phyloP scores from a whole-genome alignment of 2,113 vertebrate genomes.

The Burhinus oedicnemus region DNA sequence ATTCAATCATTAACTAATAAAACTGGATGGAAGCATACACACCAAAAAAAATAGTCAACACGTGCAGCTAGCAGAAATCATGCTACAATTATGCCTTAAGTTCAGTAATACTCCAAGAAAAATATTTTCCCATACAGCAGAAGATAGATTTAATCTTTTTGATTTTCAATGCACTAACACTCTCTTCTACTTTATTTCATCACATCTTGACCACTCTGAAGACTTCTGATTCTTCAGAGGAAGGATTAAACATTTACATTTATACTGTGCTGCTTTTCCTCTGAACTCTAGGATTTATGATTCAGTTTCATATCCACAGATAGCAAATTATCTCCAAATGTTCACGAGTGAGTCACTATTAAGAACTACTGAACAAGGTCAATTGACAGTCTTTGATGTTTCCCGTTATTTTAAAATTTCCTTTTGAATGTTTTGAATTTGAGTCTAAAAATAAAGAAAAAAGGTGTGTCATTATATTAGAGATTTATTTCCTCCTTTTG shows the following conservation, averaged over 20 bases:
- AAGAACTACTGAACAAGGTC: conserved; percentile 71
- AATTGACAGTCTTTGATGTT: conserved; percentile 67
- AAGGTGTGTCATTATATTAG: conserved; percentile 63
- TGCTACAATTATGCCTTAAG: background rate
- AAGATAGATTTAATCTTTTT: conserved; percentile 4
- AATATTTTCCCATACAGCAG: background rate
- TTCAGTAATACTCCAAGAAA: background rate
- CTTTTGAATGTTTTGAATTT: conserved; percentile 67
- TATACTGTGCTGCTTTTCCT: conserved; percentile 60
- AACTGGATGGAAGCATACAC: background rate
- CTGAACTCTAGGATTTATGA: conserved; percentile 72
- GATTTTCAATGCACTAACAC: background rate
- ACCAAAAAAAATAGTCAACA: background rate
- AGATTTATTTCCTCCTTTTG: conserved; percentile 68
- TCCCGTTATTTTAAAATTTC: conserved; percentile 65
- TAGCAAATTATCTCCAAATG: conserved; percentile 79
- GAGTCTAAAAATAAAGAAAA: conserved; percentile 66
- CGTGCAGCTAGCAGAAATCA: background rate
- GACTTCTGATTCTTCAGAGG: conserved; percentile 39
- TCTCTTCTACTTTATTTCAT: conserved; percentile 39
- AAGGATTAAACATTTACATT: conserved; percentile 65
- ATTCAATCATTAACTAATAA: background rate
- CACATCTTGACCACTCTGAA: conserved; percentile 46
- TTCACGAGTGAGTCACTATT: conserved; percentile 73
- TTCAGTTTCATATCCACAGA: conserved; percentile 74